Evolutionary conservation across 2,888 invertebrate genomes (phyloP).

Genomic region (Laothoe populi): DNA sequence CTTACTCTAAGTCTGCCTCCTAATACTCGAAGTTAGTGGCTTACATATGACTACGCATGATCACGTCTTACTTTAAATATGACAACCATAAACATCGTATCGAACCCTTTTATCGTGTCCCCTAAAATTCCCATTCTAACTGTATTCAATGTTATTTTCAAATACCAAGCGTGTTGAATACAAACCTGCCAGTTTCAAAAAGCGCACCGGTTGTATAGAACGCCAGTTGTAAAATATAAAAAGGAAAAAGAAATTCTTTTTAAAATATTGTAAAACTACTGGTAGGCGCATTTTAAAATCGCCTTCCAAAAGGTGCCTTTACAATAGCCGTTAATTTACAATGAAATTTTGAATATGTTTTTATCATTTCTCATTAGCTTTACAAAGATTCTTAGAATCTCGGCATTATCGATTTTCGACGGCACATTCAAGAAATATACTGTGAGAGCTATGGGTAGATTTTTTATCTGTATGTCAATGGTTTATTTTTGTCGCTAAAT

Average conservation of each 20-base stretch:
- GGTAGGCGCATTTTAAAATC: slow-evolving; percentile 6
- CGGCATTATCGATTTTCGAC: too few species aligned
- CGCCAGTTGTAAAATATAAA: slow-evolving; percentile 41
- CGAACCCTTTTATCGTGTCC: slow-evolving; percentile 34
- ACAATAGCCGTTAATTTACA: neutral
- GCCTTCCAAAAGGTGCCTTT: neutral
- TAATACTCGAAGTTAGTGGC: too few species aligned
- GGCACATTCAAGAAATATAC: too few species aligned
- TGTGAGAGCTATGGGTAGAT: too few species aligned
- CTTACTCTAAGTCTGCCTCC: too few species aligned
- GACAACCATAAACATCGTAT: neutral
- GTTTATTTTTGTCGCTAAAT: too few species aligned
- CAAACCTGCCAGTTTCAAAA: slow-evolving; percentile 48
- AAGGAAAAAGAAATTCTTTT: too few species aligned
- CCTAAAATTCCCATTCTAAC: slow-evolving; percentile 39
- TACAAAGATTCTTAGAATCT: too few species aligned
- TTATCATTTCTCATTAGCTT: too few species aligned
- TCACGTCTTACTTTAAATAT: neutral
- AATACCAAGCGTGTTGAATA: slow-evolving; percentile 47
- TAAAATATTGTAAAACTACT: neutral
- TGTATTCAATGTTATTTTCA: slow-evolving; percentile 52
- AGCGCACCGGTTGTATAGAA: slow-evolving; percentile 47
- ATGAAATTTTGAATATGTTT: neutral
- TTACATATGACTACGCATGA: neutral
- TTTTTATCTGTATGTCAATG: too few species aligned